These are phyloP conservation scores for Catharus bicknelli DNA, from an alignment of 2,113 vertebrate species.

Conservation along the genomic window DNA sequence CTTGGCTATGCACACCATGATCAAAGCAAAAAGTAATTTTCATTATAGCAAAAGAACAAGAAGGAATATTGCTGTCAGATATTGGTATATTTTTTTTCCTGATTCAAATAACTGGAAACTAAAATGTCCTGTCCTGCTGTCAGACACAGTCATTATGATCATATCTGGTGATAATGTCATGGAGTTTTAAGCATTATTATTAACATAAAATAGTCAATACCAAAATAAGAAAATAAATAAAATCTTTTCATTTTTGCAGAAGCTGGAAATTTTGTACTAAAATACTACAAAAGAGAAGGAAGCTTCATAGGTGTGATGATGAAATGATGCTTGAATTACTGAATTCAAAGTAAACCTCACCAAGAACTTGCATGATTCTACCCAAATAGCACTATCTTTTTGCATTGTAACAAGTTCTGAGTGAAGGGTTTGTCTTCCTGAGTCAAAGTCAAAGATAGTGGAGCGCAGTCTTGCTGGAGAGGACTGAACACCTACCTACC, in stretches of 20 bases:
- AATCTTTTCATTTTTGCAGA: rapidly evolving
- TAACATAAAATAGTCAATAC: background rate
- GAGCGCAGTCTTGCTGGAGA: background rate
- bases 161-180: background rate
- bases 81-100: background rate
- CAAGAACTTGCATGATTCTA: background rate
- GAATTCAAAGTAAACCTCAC: background rate
- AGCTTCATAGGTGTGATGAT: rapidly evolving
- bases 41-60: background rate
- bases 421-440: background rate
- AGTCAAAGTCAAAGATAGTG: background rate
- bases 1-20: background rate
- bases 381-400: background rate
- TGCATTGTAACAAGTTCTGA: background rate
- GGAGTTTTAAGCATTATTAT: background rate
- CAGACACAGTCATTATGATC: background rate
- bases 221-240: background rate
- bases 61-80: background rate
- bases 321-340: background rate
- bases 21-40: background rate
- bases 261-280: background rate
- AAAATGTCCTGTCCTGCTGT: background rate
- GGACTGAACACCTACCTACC: background rate
- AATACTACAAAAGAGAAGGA: background rate
- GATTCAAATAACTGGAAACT: background rate